Evolutionary conservation across 2,797 vertebrate species (phyloP), one percentile per base, ranked within the genome.

Genomic region (Cyprinodon diabolis): DNA sequence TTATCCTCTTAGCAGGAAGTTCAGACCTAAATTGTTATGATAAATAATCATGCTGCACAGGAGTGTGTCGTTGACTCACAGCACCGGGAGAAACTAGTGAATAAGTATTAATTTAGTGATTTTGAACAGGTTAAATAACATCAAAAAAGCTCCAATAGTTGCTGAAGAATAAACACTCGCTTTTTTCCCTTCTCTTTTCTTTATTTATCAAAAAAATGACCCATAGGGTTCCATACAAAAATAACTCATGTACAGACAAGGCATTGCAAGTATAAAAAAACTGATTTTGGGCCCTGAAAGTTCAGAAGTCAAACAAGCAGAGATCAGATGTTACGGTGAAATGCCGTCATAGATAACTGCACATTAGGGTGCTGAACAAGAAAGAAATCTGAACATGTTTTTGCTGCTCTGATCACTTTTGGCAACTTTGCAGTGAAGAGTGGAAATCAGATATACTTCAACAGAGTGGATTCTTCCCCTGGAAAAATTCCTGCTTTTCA

Each of bases 181-280:
- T 66, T 60, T 25, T 5, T 83, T 80, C 75, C 69, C 4, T 72
- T 78, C 0, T 30, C 90, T 62, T 89, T 25, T 89, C 89, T 90
- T 86, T 91, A 89, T 81, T 71, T 86, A 72, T 30, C 30, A 30
- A 67, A 91, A 92, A 91, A 89, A 75, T 0, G 82, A 93, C 93
- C 92, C 92, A 92, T 80, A 84, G 91, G 91, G 90, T 93, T 85
- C 89, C 80, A 93, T 95, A 96, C 82, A 95, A 95, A 95, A 89
- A 91, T 83, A 91, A 75, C 87, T 19, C 25, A 77, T 84, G 74
- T 88, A 83, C 80, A 77, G 84, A 83, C 45, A 52, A 89, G 76
- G 60, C 60, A 66, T 84, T 82, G 43, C 74, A 91, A 87, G 83
- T 69, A 80, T 74, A 69, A 48, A 75, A 71, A 69, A 71, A 84